Evolutionary conservation across 2,888 invertebrate species (phyloP).

Genomic region (Drosophila siamana): DNA sequence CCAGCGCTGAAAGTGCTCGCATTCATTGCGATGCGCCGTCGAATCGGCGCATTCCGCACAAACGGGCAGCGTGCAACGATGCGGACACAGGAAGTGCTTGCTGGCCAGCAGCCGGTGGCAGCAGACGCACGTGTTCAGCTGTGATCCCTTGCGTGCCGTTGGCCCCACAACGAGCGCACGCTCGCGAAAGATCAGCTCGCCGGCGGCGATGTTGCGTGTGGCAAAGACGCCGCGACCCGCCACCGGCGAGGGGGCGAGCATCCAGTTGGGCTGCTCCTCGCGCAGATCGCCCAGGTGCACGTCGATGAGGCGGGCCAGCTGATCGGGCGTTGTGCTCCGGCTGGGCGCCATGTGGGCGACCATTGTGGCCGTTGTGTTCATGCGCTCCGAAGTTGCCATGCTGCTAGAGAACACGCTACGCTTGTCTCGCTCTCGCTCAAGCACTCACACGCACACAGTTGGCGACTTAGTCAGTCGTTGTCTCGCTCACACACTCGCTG

Average conservation of each 20-base stretch:
- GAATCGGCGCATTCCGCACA: slow-evolving; percentile 89
- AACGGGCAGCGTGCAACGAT: slow-evolving; percentile 89
- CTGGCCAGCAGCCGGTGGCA: slow-evolving; percentile 87
- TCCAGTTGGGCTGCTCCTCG: slow-evolving; percentile 86
- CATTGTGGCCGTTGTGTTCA: slow-evolving; percentile 66
- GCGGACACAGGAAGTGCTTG: slow-evolving; percentile 86
- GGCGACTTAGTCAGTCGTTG: not conserved
- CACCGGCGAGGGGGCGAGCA: slow-evolving; percentile 87
- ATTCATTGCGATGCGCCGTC: slow-evolving; percentile 88
- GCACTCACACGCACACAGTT: not conserved
- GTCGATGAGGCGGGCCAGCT: slow-evolving; percentile 82
- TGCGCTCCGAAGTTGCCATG: slow-evolving; percentile 8
- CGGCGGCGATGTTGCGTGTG: slow-evolving; percentile 88
- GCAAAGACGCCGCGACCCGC: slow-evolving; percentile 91
- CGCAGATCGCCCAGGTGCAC: slow-evolving; percentile 82
- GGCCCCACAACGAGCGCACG: slow-evolving; percentile 90
- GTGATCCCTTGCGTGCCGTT: slow-evolving; percentile 86
- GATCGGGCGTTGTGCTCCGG: slow-evolving; percentile 73
- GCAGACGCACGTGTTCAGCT: slow-evolving; percentile 88
- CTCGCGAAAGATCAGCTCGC: slow-evolving; percentile 91
- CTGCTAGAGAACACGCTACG: not conserved
- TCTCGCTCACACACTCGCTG: not conserved
- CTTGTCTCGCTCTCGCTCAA: not conserved
- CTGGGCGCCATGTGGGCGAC: slow-evolving; percentile 75
- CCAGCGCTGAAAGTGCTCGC: slow-evolving; percentile 88